Evolutionary conservation across 2,888 invertebrate species (phyloP), one percentile per base, ranked within the genome.

Genomic region (Cataglyphis rosenhaueri): DNA sequence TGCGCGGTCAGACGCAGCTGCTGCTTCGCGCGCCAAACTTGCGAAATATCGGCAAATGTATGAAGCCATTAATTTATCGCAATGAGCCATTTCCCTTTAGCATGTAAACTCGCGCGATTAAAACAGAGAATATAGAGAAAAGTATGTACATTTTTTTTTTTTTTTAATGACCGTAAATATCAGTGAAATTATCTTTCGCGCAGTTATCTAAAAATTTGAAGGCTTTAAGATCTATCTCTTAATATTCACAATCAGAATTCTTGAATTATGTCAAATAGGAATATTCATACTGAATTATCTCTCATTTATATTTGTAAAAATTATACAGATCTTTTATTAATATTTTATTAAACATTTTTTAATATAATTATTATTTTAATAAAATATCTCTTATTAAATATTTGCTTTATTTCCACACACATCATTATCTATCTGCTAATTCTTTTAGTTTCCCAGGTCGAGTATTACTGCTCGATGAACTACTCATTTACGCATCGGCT

Each of bases 401-500:
- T 35, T 71, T 1, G 8, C 35, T 59, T 71, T 38, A 8, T n/a
- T 68, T 32, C 9, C 12, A 57, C 18, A 55, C 29, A 55, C 18
- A 70, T 68, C 1, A 15, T 21, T n/a, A 0, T 68, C 12, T 48
- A 1, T n/a, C 29, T 12, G 55, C 75, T 48, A 68, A 81, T 84
- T 29, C 18, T 55, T 32, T 12, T 12, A n/a, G 32, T 18, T 9
- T 10, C 10, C 15, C 18, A 12, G 9, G 3, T 44, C 29, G 21
- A 65, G n/a, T 32, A 59, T 59, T 65, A 21, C 21, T 55, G 62
- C 35, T 21, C 62, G 21, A 41, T 29, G 83, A 86, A 85, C 79
- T 79, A 82, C 82, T 86, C 84, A 82, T 87, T 87, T 81, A 81
- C 15, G n/a, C 64, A 71, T 76, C 44, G 25, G 4, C 81, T 44